These are phyloP conservation scores for Drosophila punjabiensis DNA, from an alignment of 1,140 invertebrate genomes.

Conservation along the genomic window DNA sequence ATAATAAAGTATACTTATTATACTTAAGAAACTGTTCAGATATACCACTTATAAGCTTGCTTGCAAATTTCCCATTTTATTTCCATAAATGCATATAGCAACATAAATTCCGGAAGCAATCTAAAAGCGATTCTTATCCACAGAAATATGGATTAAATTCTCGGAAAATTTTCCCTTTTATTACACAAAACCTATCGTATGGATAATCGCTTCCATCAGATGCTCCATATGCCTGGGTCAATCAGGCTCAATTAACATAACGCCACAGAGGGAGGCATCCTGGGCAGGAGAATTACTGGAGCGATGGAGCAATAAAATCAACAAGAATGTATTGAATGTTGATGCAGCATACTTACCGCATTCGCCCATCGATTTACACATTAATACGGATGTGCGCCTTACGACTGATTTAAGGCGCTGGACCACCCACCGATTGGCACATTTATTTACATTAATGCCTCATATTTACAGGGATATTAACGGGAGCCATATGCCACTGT, in stretches of 20 bases:
- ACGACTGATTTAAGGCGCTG: slow-evolving; percentile 42
- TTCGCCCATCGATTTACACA: slow-evolving; percentile 7
- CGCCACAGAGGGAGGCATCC: slow-evolving; percentile 5
- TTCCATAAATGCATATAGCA: neutral
- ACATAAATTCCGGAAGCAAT: neutral
- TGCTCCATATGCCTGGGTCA: slow-evolving; percentile 22
- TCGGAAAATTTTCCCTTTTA: neutral
- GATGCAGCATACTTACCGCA: slow-evolving; percentile 28
- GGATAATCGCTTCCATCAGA: slow-evolving; percentile 21
- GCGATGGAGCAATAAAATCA: slow-evolving; percentile 47
- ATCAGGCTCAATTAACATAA: slow-evolving; percentile 52
- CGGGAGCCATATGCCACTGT: slow-evolving; percentile 28
- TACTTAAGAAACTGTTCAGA: no score
- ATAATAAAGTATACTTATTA: no score
- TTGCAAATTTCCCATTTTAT: neutral
- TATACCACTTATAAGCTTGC: neutral
- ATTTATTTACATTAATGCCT: slow-evolving; percentile 56
- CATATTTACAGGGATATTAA: slow-evolving; percentile 53
- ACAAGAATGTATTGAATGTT: slow-evolving; percentile 43
- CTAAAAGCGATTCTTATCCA: neutral
- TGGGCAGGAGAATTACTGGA: slow-evolving; percentile 17
- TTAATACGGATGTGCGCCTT: slow-evolving; percentile 39
- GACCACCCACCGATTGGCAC: slow-evolving; percentile 12
- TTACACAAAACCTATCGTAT: slow-evolving; percentile 2
- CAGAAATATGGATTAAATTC: neutral